These are phyloP conservation scores for Sycobia sp. DNA, from an alignment of 1,140 invertebrate species.

Conservation along the genomic window DNA sequence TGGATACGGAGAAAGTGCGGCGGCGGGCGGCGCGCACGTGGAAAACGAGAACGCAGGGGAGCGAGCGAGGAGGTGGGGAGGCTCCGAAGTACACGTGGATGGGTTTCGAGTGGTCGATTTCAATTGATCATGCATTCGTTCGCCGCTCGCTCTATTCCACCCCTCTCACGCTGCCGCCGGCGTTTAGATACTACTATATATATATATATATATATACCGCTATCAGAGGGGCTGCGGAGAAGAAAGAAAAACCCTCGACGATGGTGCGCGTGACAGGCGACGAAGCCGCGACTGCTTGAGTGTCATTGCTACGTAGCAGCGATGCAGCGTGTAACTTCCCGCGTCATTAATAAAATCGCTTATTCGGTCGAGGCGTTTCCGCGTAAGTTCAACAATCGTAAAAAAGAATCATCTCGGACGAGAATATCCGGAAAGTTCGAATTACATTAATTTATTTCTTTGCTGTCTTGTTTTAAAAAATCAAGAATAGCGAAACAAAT, in stretches of 20 bases:
- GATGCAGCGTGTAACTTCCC: not conserved
- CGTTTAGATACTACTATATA: no score
- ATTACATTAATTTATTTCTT: no score
- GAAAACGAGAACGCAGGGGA: slow-evolving; percentile 19
- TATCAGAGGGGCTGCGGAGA: no score
- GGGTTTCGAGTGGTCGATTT: slow-evolving; percentile 37
- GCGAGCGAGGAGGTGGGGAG: not conserved
- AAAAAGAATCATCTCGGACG: no score
- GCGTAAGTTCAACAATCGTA: no score
- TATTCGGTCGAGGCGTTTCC: no score
- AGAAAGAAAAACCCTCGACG: not conserved
- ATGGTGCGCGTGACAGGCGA: slow-evolving; percentile 1
- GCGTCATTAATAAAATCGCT: slow-evolving; percentile 7
- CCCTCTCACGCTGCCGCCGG: not conserved
- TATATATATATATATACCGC: no score
- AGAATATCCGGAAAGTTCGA: no score
- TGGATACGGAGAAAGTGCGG: not conserved
- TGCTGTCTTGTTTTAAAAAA: no score
- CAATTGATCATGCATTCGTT: slow-evolving; percentile 40
- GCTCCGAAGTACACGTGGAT: slow-evolving; percentile 35
- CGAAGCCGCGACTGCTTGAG: not conserved
- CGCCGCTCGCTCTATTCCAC: not conserved
- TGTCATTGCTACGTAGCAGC: not conserved
- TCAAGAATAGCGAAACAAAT: no score
- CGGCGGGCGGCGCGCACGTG: not conserved